These are phyloP conservation scores for Clupea harengus DNA, from an alignment of 2,113 vertebrate genomes.

Conservation along the genomic window DNA sequence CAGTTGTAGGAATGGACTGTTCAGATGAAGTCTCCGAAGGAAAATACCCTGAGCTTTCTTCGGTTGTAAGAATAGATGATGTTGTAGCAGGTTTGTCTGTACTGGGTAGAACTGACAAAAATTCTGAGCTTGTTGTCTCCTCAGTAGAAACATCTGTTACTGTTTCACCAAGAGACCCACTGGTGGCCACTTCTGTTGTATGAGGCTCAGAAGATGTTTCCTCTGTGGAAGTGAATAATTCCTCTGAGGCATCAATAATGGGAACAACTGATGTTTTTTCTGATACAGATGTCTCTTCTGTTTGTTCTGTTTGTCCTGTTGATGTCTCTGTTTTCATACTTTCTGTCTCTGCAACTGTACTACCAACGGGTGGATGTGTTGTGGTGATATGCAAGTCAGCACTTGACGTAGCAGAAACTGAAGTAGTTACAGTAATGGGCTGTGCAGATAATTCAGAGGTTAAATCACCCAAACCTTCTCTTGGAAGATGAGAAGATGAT, in stretches of 20 bases:
- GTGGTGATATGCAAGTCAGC: background rate
- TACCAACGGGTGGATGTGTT: background rate
- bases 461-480: background rate
- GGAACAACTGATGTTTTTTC: too few relatives aligned
- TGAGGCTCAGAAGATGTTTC: background rate
- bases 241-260: background rate
- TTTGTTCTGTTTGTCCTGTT: too few relatives aligned
- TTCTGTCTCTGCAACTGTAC: background rate
- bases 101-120: background rate
- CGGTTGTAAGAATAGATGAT: background rate
- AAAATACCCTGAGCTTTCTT: background rate
- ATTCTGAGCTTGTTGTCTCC: slow-evolving; percentile 12
- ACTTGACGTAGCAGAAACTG: background rate
- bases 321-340: too few relatives aligned
- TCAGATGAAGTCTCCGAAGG: background rate
- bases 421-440: background rate
- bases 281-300: too few relatives aligned
- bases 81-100: background rate
- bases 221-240: too few relatives aligned
- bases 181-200: too few relatives aligned
- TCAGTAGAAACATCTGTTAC: background rate
- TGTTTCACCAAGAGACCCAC: background rate
- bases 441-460: background rate
- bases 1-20: background rate
- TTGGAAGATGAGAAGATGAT: background rate